These are phyloP conservation scores for cattle (Bos taurus) DNA, from an alignment of 2,113 vertebrate species.

Conservation along the genomic window ARS-UCD2.0 NC_037356.1:42117001-42117500, in stretches of 20 bases:
- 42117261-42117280: constrained; percentile 49
- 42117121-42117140: constrained; percentile 68
- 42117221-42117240: constrained; percentile 63
- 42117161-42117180: constrained; percentile 42
- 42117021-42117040: background rate
- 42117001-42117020: background rate
- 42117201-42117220: constrained; percentile 67
- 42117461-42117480: background rate
- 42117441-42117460: background rate
- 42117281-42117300: constrained; percentile 71
- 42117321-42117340: constrained; percentile 35
- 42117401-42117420: background rate
- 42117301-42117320: constrained; percentile 73
- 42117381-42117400: constrained; percentile 47
- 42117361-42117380: constrained; percentile 64
- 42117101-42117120: constrained; percentile 27
- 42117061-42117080: constrained; percentile 7
- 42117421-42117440: background rate
- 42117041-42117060: background rate
- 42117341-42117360: constrained; percentile 56
- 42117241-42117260: constrained; percentile 64
- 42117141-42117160: constrained; percentile 57
- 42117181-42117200: constrained; percentile 54
- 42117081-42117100: constrained; percentile 49
- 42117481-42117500: background rate